phyloP scores from a whole-genome alignment of 2,797 vertebrate genomes.

The Leptatherina wallacei region DNA sequence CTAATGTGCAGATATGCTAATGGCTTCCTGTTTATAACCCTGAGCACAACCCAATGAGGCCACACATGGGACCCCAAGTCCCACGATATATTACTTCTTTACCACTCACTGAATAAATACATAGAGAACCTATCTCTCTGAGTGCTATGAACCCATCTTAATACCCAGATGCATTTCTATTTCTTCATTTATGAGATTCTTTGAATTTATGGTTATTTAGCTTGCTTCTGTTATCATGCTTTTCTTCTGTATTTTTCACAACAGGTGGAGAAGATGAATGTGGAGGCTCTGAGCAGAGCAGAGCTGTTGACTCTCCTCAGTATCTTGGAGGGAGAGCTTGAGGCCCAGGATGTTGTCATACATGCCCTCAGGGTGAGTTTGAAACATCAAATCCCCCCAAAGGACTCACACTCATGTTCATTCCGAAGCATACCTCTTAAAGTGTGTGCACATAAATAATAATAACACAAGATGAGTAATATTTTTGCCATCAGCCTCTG shows the following conservation, averaged over 20 bases:
- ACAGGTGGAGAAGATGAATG: slow-evolving; percentile 94
- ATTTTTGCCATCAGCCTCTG: neutral
- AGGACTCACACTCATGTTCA: neutral
- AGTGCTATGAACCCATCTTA: slow-evolving; percentile 15
- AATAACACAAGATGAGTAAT: neutral
- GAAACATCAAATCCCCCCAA: neutral
- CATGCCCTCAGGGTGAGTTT: slow-evolving; percentile 93
- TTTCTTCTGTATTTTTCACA: slow-evolving; percentile 25
- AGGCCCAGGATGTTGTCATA: slow-evolving; percentile 97
- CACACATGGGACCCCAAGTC: slow-evolving; percentile 53
- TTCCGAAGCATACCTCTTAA: neutral
- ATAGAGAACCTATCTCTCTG: neutral
- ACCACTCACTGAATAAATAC: slow-evolving; percentile 11
- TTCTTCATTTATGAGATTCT: neutral
- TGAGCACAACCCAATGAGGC: slow-evolving; percentile 52
- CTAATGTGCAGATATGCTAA: slow-evolving; percentile 72
- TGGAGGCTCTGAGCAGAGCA: slow-evolving; percentile 96
- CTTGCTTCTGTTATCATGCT: slow-evolving; percentile 12
- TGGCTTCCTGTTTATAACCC: slow-evolving; percentile 71
- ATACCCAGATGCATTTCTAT: neutral
- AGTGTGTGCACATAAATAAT: neutral
- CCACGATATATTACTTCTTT: slow-evolving; percentile 28
- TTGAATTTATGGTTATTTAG: neutral
- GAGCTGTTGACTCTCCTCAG: slow-evolving; percentile 97
- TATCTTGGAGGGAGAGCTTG: slow-evolving; percentile 96